These are phyloP conservation scores for Myotis daubentonii DNA, from an alignment of 2,797 vertebrate genomes.

Conservation along the genomic window DNA sequence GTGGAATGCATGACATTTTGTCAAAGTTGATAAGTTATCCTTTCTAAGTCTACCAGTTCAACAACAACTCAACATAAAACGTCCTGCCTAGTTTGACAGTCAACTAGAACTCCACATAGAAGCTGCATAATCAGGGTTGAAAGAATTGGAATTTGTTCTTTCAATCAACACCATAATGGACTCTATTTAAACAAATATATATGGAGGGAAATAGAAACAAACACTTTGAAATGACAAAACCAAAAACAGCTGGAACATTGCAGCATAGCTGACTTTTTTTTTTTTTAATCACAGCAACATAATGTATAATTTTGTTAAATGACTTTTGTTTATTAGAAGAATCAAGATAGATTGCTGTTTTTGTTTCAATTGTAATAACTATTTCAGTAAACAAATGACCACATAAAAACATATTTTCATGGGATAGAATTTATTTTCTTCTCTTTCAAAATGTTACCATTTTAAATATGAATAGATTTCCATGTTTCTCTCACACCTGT, in stretches of 20 bases:
- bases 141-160: constrained; percentile 46
- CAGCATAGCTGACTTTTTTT: constrained; percentile 51
- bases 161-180: constrained; percentile 31
- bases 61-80: constrained; percentile 19
- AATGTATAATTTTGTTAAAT: constrained; percentile 75
- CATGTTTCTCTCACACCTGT: not conserved
- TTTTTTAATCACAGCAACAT: not conserved
- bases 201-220: constrained; percentile 35
- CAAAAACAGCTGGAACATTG: constrained; percentile 77
- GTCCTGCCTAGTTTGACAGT: constrained; percentile 19
- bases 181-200: constrained; percentile 49
- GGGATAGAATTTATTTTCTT: not conserved
- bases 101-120: constrained; percentile 32
- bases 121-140: constrained; percentile 45
- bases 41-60: not conserved
- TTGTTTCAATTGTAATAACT: constrained; percentile 67
- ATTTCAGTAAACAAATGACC: constrained; percentile 35
- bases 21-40: not conserved
- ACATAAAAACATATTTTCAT: not conserved
- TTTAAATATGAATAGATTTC: not conserved
- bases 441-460: not conserved
- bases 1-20: not conserved
- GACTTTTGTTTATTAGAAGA: constrained; percentile 74
- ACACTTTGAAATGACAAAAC: constrained; percentile 56
- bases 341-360: constrained; percentile 69